These are phyloP conservation scores for Cyprinella venusta DNA, from an alignment of 2,797 vertebrate species.

Conservation along the genomic window DNA sequence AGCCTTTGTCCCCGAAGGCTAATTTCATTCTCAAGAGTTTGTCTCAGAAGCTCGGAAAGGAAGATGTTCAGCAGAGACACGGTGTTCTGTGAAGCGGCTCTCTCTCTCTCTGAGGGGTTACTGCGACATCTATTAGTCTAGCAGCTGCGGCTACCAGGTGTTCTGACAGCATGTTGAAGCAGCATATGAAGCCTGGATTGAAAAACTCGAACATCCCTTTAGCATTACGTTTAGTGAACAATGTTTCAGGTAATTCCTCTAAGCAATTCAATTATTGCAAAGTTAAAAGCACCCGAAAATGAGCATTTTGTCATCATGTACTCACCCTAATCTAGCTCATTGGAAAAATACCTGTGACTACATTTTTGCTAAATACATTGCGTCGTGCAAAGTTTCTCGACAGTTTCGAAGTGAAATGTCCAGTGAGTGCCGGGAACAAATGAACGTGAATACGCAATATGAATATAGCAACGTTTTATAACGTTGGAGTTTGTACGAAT, in stretches of 20 bases:
- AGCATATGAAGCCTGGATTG: conserved; percentile 26
- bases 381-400: no score
- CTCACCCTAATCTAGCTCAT: no score
- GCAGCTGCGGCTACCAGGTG: conserved; percentile 41
- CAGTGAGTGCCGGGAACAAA: no score
- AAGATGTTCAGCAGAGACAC: conserved; percentile 18
- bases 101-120: conserved; percentile 23
- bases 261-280: conserved; percentile 66
- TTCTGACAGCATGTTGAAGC: conserved; percentile 25
- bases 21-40: conserved; percentile 52
- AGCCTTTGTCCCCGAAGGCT: conserved; percentile 31
- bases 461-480: no score
- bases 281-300: conserved; percentile 56
- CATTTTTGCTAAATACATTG: no score
- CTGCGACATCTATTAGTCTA: conserved; percentile 31
- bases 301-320: not conserved
- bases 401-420: no score
- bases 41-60: conserved; percentile 19
- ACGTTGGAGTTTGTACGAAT: no score
- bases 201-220: conserved; percentile 39
- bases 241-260: conserved; percentile 65
- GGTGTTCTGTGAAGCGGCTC: conserved; percentile 30
- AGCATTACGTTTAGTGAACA: conserved; percentile 48
- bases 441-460: no score
- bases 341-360: no score